Conservation (phyloP, 2,797 vertebrate species). For the Tapera naevia region DNA sequence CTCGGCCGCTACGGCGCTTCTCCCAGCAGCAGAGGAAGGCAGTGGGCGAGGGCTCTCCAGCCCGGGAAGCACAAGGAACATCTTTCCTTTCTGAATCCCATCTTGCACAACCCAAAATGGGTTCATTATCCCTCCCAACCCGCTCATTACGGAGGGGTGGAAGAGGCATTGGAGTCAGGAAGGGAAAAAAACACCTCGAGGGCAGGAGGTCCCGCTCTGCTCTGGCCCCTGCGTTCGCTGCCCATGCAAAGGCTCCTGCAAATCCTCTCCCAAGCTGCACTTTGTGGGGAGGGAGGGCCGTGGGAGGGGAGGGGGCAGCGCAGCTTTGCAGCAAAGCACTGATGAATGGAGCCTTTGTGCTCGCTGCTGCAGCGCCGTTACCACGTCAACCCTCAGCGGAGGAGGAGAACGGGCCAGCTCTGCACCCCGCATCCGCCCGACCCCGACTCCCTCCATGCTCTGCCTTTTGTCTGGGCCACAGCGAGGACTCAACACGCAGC, state of each 20-base stretch:
- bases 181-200: neutral
- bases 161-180: rapidly evolving
- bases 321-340: neutral
- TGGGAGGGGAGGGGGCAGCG: constrained; percentile 29
- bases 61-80: neutral
- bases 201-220: neutral
- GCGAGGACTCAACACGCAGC: neutral
- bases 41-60: neutral
- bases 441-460: neutral
- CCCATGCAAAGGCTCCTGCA: neutral
- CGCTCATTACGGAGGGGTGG: rapidly evolving
- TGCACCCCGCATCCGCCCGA: neutral
- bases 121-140: neutral
- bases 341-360: constrained; percentile 66
- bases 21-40: neutral
- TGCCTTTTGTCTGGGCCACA: neutral
- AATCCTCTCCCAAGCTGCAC: neutral
- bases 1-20: neutral
- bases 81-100: neutral
- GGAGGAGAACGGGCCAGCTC: neutral
- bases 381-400: constrained; percentile 37
- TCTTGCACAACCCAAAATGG: neutral
- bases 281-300: neutral
- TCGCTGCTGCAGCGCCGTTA: constrained; percentile 46
- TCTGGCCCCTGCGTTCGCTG: neutral